phyloP scores from a whole-genome alignment of 2,797 vertebrate genomes.

The Poecilia picta region DNA sequence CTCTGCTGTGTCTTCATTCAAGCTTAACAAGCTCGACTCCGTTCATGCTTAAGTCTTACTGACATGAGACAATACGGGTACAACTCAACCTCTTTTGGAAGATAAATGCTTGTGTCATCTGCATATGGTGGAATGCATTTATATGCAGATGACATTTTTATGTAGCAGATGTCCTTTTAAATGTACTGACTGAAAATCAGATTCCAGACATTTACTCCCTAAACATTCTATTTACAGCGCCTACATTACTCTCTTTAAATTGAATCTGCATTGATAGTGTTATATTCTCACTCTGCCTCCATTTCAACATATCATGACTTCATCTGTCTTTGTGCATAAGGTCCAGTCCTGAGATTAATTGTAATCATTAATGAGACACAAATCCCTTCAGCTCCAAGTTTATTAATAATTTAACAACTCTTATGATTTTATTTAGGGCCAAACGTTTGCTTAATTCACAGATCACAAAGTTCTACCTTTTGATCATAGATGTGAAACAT shows the following conservation, averaged over 20 bases:
- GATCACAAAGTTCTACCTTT: constrained; percentile 16
- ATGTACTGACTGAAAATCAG: not conserved
- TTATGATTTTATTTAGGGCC: constrained; percentile 33
- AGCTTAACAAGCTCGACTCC: not conserved
- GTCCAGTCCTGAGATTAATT: not conserved
- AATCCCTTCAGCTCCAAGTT: constrained; percentile 43
- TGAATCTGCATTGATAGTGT: not conserved
- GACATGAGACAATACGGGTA: not conserved
- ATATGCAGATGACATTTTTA: not conserved
- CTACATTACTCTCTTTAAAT: not conserved
- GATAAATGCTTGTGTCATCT: not conserved
- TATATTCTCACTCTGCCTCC: not conserved
- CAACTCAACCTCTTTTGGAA: not conserved
- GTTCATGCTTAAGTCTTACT: not conserved
- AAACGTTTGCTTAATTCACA: constrained; percentile 23
- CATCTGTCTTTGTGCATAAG: not conserved
- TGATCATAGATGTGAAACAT: not conserved
- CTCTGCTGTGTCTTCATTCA: not conserved
- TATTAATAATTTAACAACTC: constrained; percentile 68
- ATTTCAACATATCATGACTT: not conserved
- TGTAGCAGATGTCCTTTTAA: not conserved
- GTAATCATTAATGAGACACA: constrained; percentile 11
- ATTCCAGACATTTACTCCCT: not conserved
- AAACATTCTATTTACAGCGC: not conserved
- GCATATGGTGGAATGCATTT: not conserved